These are phyloP conservation scores for Dynastes tityus DNA, from an alignment of 2,888 invertebrate genomes.

Conservation along the genomic window DNA sequence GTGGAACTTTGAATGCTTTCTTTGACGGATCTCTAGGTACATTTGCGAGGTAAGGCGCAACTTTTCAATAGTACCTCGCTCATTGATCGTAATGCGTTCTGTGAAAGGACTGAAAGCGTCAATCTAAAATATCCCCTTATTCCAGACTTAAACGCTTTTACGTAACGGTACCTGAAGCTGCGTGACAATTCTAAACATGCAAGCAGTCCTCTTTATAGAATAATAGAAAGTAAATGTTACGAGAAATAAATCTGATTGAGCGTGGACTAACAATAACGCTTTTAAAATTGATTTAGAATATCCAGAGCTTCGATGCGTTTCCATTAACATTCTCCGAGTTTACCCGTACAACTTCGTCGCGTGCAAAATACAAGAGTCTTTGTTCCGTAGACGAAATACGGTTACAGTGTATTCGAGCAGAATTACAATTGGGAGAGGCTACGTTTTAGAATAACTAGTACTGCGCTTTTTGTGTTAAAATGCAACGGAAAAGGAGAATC, in stretches of 20 bases:
- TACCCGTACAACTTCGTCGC: conserved; percentile 27
- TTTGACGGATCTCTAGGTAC: neutral
- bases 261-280: conserved; percentile 52
- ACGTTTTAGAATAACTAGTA: conserved; percentile 18
- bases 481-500: conserved; percentile 2
- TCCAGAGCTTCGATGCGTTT: conserved; percentile 43
- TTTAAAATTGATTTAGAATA: conserved; percentile 50
- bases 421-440: conserved; percentile 32
- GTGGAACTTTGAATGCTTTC: conserved; percentile 51
- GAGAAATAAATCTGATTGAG: conserved; percentile 42
- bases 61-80: conserved; percentile 19
- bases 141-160: conserved; percentile 34
- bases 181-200: conserved; percentile 30
- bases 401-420: conserved; percentile 34
- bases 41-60: conserved; percentile 2
- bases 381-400: conserved; percentile 43
- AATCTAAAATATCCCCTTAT: conserved; percentile 20
- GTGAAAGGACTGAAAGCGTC: conserved; percentile 36
- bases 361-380: conserved; percentile 33
- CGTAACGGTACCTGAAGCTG: conserved; percentile 39
- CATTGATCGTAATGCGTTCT: conserved; percentile 20
- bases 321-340: conserved; percentile 48
- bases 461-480: conserved; percentile 16
- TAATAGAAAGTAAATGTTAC: conserved; percentile 36
- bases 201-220: neutral